phyloP scores from a whole-genome alignment of 2,113 vertebrate genomes.

The Mormyrus lacerda region DNA sequence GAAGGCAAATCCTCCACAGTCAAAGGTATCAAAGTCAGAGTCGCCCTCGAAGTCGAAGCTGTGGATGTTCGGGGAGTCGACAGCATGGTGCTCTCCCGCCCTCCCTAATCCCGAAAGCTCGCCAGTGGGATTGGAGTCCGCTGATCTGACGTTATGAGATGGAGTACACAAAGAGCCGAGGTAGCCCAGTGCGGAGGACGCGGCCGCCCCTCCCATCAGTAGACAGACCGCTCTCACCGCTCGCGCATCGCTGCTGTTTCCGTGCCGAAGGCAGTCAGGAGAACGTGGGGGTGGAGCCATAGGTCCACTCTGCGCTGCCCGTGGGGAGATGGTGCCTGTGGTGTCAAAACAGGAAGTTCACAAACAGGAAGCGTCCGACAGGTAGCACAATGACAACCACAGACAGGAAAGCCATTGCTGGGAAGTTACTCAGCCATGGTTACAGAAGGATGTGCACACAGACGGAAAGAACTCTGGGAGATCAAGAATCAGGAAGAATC shows the following conservation, averaged over 20 bases:
- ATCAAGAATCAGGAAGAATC: not conserved
- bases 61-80: conserved; percentile 60
- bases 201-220: conserved; percentile 69
- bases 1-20: conserved; percentile 71
- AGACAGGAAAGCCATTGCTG: not conserved
- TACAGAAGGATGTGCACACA: not conserved
- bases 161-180: conserved; percentile 57
- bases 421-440: not conserved
- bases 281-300: conserved; percentile 45
- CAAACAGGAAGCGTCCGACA: not conserved
- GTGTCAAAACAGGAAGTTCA: not conserved
- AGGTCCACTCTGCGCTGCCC: conserved; percentile 36
- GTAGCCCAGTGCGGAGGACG: conserved; percentile 66
- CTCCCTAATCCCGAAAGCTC: conserved; percentile 55
- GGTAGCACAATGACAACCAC: not conserved
- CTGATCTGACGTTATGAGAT: conserved; percentile 36
- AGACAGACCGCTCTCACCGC: conserved; percentile 67
- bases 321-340: conserved; percentile 31
- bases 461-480: not conserved
- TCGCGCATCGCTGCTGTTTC: conserved; percentile 63
- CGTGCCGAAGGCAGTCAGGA: conserved; percentile 67
- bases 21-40: conserved; percentile 68
- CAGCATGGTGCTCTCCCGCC: conserved; percentile 54
- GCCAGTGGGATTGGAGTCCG: conserved; percentile 43
- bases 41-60: conserved; percentile 70